A percentile compares a stretch with the other conserved stretches of the same genome.
Conservation (phyloP, 2,113 vertebrate species). For the Pionites leucogaster region DNA sequence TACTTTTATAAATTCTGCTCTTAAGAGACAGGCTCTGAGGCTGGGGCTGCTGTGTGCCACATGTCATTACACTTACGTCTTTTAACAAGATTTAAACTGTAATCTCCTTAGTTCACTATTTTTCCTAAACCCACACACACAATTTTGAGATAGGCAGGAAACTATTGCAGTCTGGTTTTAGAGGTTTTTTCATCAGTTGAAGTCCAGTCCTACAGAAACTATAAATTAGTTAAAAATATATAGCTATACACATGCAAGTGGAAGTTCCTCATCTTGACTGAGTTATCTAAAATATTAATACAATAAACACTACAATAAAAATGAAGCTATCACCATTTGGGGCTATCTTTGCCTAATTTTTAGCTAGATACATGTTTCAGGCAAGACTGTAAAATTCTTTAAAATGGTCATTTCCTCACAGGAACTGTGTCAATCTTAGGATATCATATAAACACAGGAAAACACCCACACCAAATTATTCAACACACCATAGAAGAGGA, state of each 20-base stretch:
- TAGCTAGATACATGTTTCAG: neutral
- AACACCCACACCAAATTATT: slow-evolving; percentile 4
- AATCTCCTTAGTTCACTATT: neutral
- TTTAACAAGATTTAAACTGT: neutral
- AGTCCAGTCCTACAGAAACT: neutral
- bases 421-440: neutral
- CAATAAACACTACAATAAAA: slow-evolving; percentile 3
- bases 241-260: neutral
- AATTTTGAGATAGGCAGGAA: neutral
- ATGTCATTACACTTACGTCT: neutral
- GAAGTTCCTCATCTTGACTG: neutral
- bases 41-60: neutral
- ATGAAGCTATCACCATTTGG: neutral
- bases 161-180: neutral
- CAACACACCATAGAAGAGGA: neutral
- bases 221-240: neutral
- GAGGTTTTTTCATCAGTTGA: neutral
- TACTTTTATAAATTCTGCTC: slow-evolving; percentile 13
- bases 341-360: neutral
- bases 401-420: neutral
- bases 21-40: neutral
- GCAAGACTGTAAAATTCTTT: neutral
- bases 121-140: neutral
- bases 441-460: slow-evolving; percentile 24
- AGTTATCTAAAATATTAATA: slow-evolving; percentile 13